These are phyloP conservation scores for Idaea dimidiata DNA, from an alignment of 2,888 invertebrate genomes.

Conservation along the genomic window DNA sequence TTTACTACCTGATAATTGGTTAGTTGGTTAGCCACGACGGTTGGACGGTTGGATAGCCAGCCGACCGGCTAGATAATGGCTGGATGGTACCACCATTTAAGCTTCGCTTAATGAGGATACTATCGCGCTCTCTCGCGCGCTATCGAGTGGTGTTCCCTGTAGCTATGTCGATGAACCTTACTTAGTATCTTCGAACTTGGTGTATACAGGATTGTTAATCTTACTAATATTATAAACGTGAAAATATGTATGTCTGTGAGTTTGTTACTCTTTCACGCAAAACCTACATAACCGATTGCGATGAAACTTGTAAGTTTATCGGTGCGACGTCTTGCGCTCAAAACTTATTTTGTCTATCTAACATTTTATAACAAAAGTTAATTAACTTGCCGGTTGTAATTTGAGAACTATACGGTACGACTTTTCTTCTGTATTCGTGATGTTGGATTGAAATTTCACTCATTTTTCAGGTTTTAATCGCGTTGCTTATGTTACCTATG, in stretches of 20 bases:
- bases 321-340: background rate
- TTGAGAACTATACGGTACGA: no score
- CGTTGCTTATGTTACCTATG: no score
- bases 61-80: constrained; percentile 5
- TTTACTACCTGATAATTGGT: constrained; percentile 33
- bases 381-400: no score
- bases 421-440: no score
- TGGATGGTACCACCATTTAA: constrained; percentile 17
- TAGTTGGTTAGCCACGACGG: constrained; percentile 20
- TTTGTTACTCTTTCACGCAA: no score
- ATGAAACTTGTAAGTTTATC: background rate
- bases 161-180: background rate
- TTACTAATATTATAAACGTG: no score
- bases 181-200: background rate
- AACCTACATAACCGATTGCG: no score
- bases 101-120: constrained; percentile 27
- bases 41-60: constrained; percentile 9
- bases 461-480: no score
- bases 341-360: no score
- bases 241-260: no score
- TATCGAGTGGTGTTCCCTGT: background rate
- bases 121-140: constrained; percentile 12
- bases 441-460: no score
- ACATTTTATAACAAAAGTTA: no score
- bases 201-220: background rate